Evolutionary conservation across 1,140 invertebrate genomes (phyloP).

Genomic region (Caligus rogercresseyi): DNA sequence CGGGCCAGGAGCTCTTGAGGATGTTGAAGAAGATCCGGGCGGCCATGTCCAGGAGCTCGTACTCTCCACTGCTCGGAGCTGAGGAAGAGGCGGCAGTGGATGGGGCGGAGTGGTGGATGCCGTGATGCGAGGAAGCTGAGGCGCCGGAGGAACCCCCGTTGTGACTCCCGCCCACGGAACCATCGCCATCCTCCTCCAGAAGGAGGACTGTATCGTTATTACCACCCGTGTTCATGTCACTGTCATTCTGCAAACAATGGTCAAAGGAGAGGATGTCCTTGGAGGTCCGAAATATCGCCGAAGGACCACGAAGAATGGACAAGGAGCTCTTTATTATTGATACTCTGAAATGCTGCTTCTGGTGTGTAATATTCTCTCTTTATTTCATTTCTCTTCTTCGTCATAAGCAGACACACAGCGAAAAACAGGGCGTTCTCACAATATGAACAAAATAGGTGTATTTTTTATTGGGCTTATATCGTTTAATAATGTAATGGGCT

Average conservation of each 20-base stretch:
- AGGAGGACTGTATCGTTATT: not conserved
- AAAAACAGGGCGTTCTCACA: not conserved
- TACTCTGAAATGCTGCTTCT: not conserved
- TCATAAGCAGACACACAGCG: not conserved
- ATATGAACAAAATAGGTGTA: no score
- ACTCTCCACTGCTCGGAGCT: not conserved
- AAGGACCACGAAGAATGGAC: not conserved
- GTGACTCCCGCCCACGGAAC: no score
- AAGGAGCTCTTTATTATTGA: not conserved
- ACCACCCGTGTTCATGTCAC: no score
- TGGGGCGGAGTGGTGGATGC: not conserved
- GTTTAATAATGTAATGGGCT: no score
- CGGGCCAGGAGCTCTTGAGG: not conserved
- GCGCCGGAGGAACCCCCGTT: no score
- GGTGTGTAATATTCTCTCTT: not conserved
- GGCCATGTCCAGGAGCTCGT: not conserved
- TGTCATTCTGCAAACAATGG: no score
- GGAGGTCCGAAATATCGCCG: not conserved
- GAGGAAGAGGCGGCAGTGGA: not conserved
- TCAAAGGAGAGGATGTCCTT: no score
- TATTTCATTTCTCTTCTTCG: not conserved
- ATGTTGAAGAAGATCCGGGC: not conserved
- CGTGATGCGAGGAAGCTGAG: not conserved
- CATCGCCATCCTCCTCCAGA: not conserved
- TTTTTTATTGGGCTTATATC: no score